Evolutionary conservation across 64 coral and sea anemone genomes (phyloP), one percentile per base, ranked within the genome.

Genomic region (Stylophora pistillata): DNA sequence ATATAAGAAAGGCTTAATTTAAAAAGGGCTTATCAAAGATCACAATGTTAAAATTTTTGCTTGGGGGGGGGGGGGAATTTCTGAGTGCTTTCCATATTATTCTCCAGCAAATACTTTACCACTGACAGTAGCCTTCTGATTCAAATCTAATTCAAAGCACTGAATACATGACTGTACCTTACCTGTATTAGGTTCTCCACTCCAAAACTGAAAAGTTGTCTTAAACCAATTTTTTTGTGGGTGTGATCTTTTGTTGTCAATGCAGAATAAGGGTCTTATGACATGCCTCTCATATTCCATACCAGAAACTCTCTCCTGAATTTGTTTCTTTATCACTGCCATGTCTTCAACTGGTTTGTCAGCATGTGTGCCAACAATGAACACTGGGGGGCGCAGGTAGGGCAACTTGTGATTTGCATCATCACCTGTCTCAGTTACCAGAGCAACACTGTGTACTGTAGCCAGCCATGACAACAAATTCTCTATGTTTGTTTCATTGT

Each of bases 241-340:
- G n/a, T 47, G 3, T 47, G 37, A 7, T 0, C 91, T 66, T 27
- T 76, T 57, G 27, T 88, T 88, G 69, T 88, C 86, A 61, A 88
- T 29, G 28, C 70, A 28, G 58, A 88, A 77, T 16, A 76, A 26
- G 26, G 52, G 47, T 14, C 61, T 9, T 23, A 74, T 31, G 4
- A 76, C 86, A 77, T 88, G 86, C 15, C 34, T 28, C n/a, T 58
- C 86, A 73, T 88, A 88, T 74, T 54, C 54, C n/a, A 30, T 77
- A 17, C 55, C 72, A 55, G 53, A 55, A 58, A 88, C 23, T 58
- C 31, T 21, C 41, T 76, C 20, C 15, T 74, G 25, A 28, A 88
- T 74, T 18, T 62, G 71, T 26, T 56, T 20, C 20, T 15, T 13
- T 62, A 12, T 29, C 11, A 23, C 62, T 30, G 16, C 1, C 7